Evolutionary conservation across 1,140 invertebrate species (phyloP).

Genomic region (Oscheius sp.): DNA sequence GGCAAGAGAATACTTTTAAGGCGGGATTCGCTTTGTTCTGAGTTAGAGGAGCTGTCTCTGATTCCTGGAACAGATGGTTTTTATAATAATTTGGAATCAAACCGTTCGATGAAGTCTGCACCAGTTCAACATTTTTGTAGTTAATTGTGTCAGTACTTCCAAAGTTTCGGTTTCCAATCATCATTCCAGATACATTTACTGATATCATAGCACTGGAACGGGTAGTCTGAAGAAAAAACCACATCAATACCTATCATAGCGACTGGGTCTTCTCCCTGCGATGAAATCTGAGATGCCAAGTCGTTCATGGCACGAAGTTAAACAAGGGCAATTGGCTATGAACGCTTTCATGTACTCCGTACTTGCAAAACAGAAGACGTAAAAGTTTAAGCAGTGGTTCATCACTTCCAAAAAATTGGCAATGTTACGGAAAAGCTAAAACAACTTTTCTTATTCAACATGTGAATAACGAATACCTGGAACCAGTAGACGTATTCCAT

Average conservation of each 20-base stretch:
- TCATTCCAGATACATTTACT: background rate
- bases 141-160: background rate
- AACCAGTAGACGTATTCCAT: slow-evolving; percentile 50
- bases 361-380: slow-evolving; percentile 56
- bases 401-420: slow-evolving; percentile 56
- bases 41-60: background rate
- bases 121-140: background rate
- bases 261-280: background rate
- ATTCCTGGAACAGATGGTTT: background rate
- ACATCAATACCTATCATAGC: background rate
- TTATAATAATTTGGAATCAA: background rate
- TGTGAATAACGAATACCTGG: slow-evolving; percentile 38
- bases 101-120: background rate
- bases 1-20: background rate
- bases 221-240: background rate
- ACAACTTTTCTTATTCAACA: background rate
- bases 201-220: background rate
- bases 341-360: slow-evolving; percentile 53
- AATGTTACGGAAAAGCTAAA: slow-evolving; percentile 55
- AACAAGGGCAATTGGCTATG: slow-evolving; percentile 44
- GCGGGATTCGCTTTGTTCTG: background rate
- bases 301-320: slow-evolving; percentile 34
- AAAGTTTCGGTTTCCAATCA: background rate
- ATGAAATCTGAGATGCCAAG: slow-evolving; percentile 15
- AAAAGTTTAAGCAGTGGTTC: slow-evolving; percentile 60